Conservation (phyloP, 2,888 invertebrate genomes). For the Platycnemis pennipes region DNA sequence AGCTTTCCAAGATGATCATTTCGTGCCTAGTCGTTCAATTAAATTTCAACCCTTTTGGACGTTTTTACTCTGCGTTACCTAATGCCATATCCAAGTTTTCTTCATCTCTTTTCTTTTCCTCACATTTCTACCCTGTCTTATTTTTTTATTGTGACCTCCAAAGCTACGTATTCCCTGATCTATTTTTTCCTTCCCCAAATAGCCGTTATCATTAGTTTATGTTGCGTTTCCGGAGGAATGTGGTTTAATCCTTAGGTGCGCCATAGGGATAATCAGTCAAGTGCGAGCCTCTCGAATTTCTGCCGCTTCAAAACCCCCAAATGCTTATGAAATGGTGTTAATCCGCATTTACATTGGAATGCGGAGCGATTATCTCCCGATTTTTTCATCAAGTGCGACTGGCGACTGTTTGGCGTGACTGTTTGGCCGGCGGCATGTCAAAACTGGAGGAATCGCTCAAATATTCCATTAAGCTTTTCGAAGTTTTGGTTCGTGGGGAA, state of each 20-base stretch:
- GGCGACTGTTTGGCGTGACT: not conserved
- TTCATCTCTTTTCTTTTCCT: too few relatives aligned
- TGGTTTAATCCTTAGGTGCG: not conserved
- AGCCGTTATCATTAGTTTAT: too few relatives aligned
- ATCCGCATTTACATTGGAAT: conserved; percentile 16
- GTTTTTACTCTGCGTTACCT: too few relatives aligned
- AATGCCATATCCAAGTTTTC: too few relatives aligned
- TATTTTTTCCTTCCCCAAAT: too few relatives aligned
- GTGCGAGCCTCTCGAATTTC: too few relatives aligned
- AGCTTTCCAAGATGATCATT: too few relatives aligned
- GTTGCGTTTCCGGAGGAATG: not conserved
- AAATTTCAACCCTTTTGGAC: too few relatives aligned
- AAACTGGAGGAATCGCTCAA: conserved; percentile 17
- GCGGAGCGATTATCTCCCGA: not conserved
- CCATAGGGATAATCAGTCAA: not conserved
- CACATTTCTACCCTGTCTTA: too few relatives aligned
- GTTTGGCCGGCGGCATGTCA: not conserved
- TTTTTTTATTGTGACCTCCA: too few relatives aligned
- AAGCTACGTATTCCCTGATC: too few relatives aligned
- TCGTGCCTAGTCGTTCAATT: too few relatives aligned
- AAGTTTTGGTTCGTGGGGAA: conserved; percentile 16
- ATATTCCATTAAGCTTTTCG: conserved; percentile 39
- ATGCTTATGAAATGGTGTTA: conserved; percentile 21
- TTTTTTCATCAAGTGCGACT: not conserved
- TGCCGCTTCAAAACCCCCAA: not conserved